Conservation (phyloP, 1,140 invertebrate genomes). For the Nixonia krombeini region DNA sequence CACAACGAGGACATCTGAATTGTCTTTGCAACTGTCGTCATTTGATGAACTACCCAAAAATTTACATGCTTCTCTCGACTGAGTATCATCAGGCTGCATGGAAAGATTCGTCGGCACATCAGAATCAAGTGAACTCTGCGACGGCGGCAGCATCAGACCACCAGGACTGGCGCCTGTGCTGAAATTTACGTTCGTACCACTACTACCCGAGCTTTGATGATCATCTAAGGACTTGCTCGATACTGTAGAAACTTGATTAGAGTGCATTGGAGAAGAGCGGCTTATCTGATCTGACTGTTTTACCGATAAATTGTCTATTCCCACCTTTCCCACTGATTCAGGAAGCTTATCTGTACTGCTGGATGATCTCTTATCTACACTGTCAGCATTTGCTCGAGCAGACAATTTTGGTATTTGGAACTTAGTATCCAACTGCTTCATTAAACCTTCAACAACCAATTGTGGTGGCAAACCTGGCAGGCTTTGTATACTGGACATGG, state of each 20-base stretch:
- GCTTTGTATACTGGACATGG: conserved; percentile 69
- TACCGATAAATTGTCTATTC: conserved; percentile 41
- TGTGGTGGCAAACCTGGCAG: conserved; percentile 67
- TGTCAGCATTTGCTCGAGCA: conserved; percentile 66
- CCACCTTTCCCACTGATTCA: conserved; percentile 23
- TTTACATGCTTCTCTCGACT: conserved; percentile 39
- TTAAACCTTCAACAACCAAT: conserved; percentile 79
- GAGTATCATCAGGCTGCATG: conserved; percentile 59
- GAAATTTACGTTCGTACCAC: conserved; percentile 42
- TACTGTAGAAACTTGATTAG: conserved; percentile 30
- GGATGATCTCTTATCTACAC: conserved; percentile 49
- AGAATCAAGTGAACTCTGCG: conserved; percentile 34
- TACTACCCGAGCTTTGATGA: conserved; percentile 22
- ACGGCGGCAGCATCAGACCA: conserved; percentile 44
- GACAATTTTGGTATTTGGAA: conserved; percentile 90
- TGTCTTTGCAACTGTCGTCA: conserved; percentile 38
- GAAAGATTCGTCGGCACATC: conserved; percentile 66
- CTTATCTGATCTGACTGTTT: conserved; percentile 41
- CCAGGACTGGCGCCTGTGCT: conserved; percentile 27
- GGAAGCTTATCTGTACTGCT: conserved; percentile 38
- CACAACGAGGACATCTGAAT: conserved; percentile 23
- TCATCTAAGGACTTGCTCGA: conserved; percentile 39
- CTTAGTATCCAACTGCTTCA: conserved; percentile 85
- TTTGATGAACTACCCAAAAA: conserved; percentile 12
- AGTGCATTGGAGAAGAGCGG: conserved; percentile 3